These are phyloP conservation scores for Lagorchestes hirsutus DNA, from an alignment of 2,797 vertebrate genomes.

Conservation along the genomic window DNA sequence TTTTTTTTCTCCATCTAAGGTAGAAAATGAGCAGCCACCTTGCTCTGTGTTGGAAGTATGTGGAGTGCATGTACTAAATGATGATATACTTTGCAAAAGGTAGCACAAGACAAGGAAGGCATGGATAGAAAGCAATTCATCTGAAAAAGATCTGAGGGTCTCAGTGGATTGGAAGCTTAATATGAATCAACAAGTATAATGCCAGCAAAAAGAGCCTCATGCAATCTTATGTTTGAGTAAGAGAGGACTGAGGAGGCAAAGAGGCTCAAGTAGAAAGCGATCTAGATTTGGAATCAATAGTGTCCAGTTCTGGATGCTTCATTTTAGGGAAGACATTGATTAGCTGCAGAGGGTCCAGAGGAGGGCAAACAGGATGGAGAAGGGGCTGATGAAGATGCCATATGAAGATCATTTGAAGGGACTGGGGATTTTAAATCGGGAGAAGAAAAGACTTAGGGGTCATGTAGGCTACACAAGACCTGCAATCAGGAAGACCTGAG, in stretches of 20 bases:
- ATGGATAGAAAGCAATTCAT: neutral
- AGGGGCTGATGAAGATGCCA: neutral
- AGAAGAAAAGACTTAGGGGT: neutral
- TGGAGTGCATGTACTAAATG: neutral
- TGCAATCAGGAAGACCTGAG: neutral
- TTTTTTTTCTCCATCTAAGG: neutral
- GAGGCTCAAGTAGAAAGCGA: neutral
- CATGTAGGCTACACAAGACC: neutral
- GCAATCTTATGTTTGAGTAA: neutral
- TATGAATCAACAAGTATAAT: neutral
- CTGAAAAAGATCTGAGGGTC: neutral
- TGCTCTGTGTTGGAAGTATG: neutral
- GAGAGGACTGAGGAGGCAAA: neutral
- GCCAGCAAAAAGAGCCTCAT: neutral
- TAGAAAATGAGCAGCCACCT: neutral
- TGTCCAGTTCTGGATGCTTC: neutral
- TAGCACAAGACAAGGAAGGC: neutral
- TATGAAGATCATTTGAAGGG: neutral
- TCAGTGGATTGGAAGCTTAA: neutral
- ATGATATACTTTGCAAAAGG: neutral
- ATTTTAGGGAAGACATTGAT: neutral
- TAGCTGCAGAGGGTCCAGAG: neutral
- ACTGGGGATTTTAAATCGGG: neutral
- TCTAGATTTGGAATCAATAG: neutral
- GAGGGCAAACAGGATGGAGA: neutral